phyloP scores from a whole-genome alignment of 30 jellyfish, hydroid and myxozoan genomes.

The Aurelia coerulea region DNA sequence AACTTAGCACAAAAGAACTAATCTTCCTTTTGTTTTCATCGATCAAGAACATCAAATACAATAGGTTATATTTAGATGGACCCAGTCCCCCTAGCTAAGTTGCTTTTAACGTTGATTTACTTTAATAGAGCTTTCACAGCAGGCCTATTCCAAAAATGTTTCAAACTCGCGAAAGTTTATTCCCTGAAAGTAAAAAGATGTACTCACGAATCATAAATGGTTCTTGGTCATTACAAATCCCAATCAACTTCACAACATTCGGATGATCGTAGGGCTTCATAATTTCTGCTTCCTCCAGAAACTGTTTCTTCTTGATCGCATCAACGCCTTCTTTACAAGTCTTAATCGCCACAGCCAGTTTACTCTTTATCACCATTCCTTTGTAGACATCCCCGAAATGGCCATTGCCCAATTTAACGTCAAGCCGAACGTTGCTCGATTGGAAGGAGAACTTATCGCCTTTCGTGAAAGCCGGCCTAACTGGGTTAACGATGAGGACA shows the following conservation, averaged over 20 bases:
- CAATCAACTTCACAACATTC: constrained; percentile 85
- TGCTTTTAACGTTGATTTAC: too few relatives aligned
- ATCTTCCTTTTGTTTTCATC: too few relatives aligned
- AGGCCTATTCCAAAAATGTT: too few relatives aligned
- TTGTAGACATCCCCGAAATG: constrained; percentile 91
- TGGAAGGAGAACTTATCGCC: constrained; percentile 78
- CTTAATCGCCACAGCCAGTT: constrained; percentile 80
- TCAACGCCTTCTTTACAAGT: constrained; percentile 79
- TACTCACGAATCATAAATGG: constrained; percentile 86
- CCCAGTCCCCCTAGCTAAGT: too few relatives aligned
- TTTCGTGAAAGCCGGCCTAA: constrained; percentile 59
- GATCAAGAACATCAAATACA: too few relatives aligned
- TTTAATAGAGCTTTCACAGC: too few relatives aligned
- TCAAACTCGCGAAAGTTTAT: too few relatives aligned
- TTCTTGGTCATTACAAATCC: constrained; percentile 88
- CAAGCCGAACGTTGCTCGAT: constrained; percentile 73
- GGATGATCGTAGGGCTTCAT: constrained; percentile 93
- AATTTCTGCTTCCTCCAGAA: constrained; percentile 91
- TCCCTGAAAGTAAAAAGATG: too few relatives aligned
- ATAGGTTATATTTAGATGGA: too few relatives aligned
- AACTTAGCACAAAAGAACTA: too few relatives aligned
- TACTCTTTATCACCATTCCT: constrained; percentile 44
- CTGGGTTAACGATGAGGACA: constrained; percentile 71
- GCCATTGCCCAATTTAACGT: constrained; percentile 82
- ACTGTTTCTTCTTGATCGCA: constrained; percentile 61